These are phyloP conservation scores for Catharus minimus DNA, from an alignment of 2,113 vertebrate genomes.

Conservation along the genomic window DNA sequence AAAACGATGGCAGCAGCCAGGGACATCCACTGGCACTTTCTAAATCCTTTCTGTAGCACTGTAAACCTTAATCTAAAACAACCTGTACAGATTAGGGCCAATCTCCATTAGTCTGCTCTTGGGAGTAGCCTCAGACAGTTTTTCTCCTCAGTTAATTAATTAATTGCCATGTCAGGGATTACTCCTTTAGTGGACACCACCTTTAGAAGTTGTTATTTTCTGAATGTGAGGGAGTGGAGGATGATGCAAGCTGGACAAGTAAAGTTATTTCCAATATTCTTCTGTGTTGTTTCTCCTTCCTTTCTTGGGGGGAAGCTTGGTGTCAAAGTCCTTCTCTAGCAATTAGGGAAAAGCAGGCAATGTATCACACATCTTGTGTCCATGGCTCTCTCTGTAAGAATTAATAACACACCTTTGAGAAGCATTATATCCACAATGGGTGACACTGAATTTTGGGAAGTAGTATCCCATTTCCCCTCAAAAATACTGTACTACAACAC, in stretches of 20 bases:
- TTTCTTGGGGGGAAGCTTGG: not conserved
- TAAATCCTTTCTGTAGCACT: not conserved
- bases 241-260: not conserved
- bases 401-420: not conserved
- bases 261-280: not conserved
- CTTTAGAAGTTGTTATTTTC: not conserved
- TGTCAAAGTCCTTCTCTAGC: not conserved
- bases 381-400: not conserved
- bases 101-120: not conserved
- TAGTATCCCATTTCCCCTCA: not conserved
- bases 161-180: not conserved
- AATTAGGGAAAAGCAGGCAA: not conserved
- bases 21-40: not conserved
- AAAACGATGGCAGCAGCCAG: rapidly evolving
- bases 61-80: not conserved
- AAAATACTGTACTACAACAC: not conserved
- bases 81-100: not conserved
- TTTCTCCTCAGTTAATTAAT: not conserved
- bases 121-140: not conserved
- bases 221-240: not conserved
- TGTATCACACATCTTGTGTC: not conserved
- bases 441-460: not conserved
- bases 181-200: not conserved
- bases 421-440: not conserved
- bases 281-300: not conserved